Conservation (phyloP, 1,140 invertebrate species). For the Drosophila pandora region DNA sequence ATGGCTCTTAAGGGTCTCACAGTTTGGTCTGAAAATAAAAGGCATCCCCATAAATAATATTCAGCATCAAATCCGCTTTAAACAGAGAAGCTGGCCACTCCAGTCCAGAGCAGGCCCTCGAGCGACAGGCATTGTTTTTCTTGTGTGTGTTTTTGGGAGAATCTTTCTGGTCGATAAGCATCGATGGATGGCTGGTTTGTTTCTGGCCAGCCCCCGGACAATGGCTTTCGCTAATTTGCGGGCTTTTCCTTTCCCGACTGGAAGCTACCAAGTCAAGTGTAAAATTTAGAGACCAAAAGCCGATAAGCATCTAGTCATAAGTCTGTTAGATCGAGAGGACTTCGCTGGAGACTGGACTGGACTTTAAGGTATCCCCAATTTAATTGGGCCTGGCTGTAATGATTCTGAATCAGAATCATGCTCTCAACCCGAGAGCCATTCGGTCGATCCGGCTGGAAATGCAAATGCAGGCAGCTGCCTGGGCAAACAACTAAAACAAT, state of each 20-base stretch:
- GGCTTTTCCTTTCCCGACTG: conserved; percentile 22
- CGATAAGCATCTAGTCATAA: conserved; percentile 1
- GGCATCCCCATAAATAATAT: conserved; percentile 74
- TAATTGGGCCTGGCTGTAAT: conserved; percentile 6
- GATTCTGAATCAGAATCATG: conserved; percentile 14
- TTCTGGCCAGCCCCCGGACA: conserved; percentile 8
- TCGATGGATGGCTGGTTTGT: conserved; percentile 19
- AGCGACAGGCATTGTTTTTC: conserved; percentile 22
- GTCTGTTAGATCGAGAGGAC: neutral
- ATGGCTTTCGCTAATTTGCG: conserved; percentile 37
- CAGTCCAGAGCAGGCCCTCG: neutral
- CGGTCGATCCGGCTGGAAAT: conserved; percentile 20
- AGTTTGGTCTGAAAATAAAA: conserved; percentile 59
- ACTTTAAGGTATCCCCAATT: neutral
- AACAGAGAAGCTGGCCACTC: conserved; percentile 46
- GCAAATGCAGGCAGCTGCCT: conserved; percentile 40
- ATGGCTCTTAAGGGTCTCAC: conserved; percentile 61
- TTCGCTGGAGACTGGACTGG: too few relatives aligned
- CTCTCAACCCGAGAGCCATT: conserved; percentile 18
- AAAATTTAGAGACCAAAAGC: conserved; percentile 11
- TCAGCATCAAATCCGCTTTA: conserved; percentile 79
- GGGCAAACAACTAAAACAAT: conserved; percentile 50
- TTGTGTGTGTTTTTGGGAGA: conserved; percentile 2
- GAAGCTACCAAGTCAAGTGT: conserved; percentile 2
- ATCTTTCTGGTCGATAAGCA: conserved; percentile 33